Percentiles rank a stretch among this genome's conserved stretches.
These are phyloP conservation scores for Colius striatus DNA, from an alignment of 2,113 vertebrate species.

Conservation along the genomic window DNA sequence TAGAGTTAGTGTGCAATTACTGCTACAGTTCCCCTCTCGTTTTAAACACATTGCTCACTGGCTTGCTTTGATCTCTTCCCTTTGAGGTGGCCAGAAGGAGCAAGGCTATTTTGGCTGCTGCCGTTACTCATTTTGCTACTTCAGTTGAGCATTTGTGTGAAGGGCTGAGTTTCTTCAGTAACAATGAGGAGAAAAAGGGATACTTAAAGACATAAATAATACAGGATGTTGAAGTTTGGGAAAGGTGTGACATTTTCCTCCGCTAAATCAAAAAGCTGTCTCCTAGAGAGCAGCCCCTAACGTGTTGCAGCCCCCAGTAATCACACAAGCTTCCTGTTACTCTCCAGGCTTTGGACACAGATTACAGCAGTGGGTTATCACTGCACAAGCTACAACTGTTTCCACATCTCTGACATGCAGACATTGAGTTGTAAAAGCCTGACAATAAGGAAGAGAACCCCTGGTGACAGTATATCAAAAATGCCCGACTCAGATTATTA, in stretches of 20 bases:
- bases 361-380: background rate
- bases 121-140: background rate
- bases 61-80: background rate
- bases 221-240: background rate
- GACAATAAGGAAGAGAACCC: background rate
- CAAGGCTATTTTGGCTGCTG: background rate
- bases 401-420: background rate
- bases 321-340: background rate
- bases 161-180: background rate
- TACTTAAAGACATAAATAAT: background rate
- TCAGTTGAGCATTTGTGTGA: background rate
- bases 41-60: background rate
- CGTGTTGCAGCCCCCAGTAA: background rate
- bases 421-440: background rate
- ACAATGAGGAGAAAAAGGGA: background rate
- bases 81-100: background rate
- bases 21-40: background rate
- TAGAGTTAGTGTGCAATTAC: background rate
- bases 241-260: background rate
- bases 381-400: background rate
- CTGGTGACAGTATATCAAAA: background rate
- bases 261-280: background rate
- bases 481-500: background rate
- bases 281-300: background rate
- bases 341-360: background rate